Evolutionary conservation across 2,888 invertebrate genomes (phyloP).

Genomic region (Heliconius erato): DNA sequence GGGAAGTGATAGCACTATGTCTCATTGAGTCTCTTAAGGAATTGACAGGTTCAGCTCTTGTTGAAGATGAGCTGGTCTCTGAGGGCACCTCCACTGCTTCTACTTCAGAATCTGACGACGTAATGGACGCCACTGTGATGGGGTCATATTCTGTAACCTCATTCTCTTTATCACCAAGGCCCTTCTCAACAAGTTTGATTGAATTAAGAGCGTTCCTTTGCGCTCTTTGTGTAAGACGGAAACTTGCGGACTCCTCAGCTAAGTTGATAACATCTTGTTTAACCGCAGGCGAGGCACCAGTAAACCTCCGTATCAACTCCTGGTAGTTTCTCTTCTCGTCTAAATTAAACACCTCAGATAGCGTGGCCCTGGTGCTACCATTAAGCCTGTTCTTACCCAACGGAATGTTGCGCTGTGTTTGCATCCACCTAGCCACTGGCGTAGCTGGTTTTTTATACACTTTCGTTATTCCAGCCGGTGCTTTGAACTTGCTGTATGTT

Average conservation of each 20-base stretch:
- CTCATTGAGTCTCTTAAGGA: slow-evolving; percentile 85
- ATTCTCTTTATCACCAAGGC: slow-evolving; percentile 66
- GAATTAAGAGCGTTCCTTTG: slow-evolving; percentile 74
- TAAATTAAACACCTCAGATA: slow-evolving; percentile 84
- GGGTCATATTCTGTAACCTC: slow-evolving; percentile 76
- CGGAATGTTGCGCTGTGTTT: slow-evolving; percentile 64
- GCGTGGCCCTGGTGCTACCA: slow-evolving; percentile 70
- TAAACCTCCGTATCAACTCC: slow-evolving; percentile 80
- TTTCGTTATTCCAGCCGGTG: slow-evolving; percentile 74
- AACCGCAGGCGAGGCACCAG: slow-evolving; percentile 58
- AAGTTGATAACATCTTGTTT: slow-evolving; percentile 71
- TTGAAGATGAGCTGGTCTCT: slow-evolving; percentile 76
- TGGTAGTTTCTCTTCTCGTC: slow-evolving; percentile 86
- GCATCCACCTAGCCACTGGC: slow-evolving; percentile 73
- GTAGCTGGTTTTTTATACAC: slow-evolving; percentile 69
- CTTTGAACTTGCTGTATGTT: slow-evolving; percentile 71
- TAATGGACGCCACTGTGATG: slow-evolving; percentile 78
- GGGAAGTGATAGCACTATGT: slow-evolving; percentile 78
- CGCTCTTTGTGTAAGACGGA: slow-evolving; percentile 68
- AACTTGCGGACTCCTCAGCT: slow-evolving; percentile 72
- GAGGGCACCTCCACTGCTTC: slow-evolving; percentile 75
- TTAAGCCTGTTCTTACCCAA: slow-evolving; percentile 67
- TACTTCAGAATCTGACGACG: slow-evolving; percentile 80
- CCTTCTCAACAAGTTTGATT: slow-evolving; percentile 70
- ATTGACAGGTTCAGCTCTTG: slow-evolving; percentile 79